Evolutionary conservation across 2,888 invertebrate genomes (phyloP), one percentile per base, ranked within the genome.

Genomic region (Cryptocephalus moraei): DNA sequence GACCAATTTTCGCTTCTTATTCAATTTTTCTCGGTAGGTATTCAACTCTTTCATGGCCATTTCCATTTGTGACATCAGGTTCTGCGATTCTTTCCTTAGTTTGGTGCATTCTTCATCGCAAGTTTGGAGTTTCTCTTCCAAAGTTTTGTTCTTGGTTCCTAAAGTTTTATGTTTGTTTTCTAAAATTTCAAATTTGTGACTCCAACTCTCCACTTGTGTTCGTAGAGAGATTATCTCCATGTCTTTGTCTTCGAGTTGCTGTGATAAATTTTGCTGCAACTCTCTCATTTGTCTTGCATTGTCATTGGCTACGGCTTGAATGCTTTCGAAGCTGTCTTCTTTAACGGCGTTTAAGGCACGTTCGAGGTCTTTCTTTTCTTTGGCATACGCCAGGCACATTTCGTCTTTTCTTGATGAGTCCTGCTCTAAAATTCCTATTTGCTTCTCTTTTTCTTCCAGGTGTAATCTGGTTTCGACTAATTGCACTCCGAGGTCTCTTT

Each of bases 391-490:
- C 43, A 77, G 56, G 51, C 76, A 75, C 76, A 79, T 77, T 46
- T 78, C 75, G 56, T 78, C 78, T 51, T 77, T 72, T 49, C 76
- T 71, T 1, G 74, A 61, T 41, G 76, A 75, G 57, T 80, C 79
- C 60, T 78, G 73, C 67, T 77, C 74, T 33, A 77, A 68, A 50
- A 75, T 61, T 56, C 75, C 70, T 36, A 78, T 62, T 49, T 77
- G 74, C 53, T 75, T 76, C 0, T 76, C 71, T 55, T 73, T 75
- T 44, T 79, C 77, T 40, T 64, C 71, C 4, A 76, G 68, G 49
- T 77, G 74, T 53, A 77, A 73, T 33, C 78, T 77, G 33, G 78
- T 68, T 56, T 80, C 78, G 1, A 74, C 70, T 11, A 82, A 62
- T 59, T 81, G 76, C 39, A 78, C 73, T 55, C 75, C 74, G 47